Percentiles rank a stretch among this genome's conserved stretches.
Evolutionary conservation across 30 jellyfish, hydroid and myxozoan genomes (phyloP).

Genomic region (Cassiopea xamachana): DNA sequence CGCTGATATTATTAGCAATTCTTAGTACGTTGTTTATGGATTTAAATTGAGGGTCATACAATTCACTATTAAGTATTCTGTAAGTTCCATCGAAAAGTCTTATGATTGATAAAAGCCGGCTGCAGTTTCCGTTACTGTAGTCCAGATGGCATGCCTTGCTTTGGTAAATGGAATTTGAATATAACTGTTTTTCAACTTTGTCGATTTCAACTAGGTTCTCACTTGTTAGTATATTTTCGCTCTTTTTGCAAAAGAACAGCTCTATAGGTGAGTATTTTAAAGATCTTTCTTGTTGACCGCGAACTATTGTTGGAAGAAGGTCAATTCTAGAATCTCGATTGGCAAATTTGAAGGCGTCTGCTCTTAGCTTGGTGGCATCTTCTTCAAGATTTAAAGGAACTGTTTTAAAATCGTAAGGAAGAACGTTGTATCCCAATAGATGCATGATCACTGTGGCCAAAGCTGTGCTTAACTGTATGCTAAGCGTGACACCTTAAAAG

Average conservation of each 20-base stretch:
- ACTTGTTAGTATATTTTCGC: slow-evolving; percentile 49
- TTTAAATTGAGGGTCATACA: slow-evolving; percentile 79
- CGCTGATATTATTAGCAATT: slow-evolving; percentile 74
- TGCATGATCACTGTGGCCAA: slow-evolving; percentile 77
- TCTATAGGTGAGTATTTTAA: slow-evolving; percentile 88
- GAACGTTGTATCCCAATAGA: slow-evolving; percentile 74
- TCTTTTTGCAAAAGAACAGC: slow-evolving; percentile 43
- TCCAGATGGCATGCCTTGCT: slow-evolving; percentile 66
- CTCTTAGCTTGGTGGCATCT: slow-evolving; percentile 92
- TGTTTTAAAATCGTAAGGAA: slow-evolving; percentile 90
- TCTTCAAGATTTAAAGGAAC: slow-evolving; percentile 92
- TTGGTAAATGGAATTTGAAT: slow-evolving; percentile 43
- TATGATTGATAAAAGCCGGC: slow-evolving; percentile 76
- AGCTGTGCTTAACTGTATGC: slow-evolving; percentile 80
- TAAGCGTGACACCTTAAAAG: slow-evolving; percentile 67
- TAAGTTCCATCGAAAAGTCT: slow-evolving; percentile 90
- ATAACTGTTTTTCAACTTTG: slow-evolving; percentile 60
- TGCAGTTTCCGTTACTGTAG: slow-evolving; percentile 48
- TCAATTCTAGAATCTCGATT: slow-evolving; percentile 79
- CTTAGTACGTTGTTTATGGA: slow-evolving; percentile 47
- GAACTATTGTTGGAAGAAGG: slow-evolving; percentile 80
- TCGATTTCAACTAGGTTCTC: slow-evolving; percentile 65
- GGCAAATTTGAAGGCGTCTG: slow-evolving; percentile 94
- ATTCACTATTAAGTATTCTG: slow-evolving; percentile 25
- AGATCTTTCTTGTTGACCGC: slow-evolving; percentile 87